Conservation (phyloP, 1,140 invertebrate species). For the Sitodiplosis mosellana region DNA sequence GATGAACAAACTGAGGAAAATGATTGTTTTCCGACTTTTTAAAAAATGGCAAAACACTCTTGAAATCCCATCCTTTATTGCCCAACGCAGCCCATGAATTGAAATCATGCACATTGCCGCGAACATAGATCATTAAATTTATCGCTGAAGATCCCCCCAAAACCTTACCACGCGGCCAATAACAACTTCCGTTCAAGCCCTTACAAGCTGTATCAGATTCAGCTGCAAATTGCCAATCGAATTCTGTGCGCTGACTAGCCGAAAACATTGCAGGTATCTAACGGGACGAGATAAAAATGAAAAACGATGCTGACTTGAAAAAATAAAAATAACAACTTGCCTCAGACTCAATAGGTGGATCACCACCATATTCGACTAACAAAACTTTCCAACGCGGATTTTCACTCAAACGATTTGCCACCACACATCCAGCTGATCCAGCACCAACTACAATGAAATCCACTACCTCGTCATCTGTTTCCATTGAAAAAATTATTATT, state of each 20-base stretch:
- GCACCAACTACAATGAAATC: too few relatives aligned
- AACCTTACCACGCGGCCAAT: conserved; percentile 30
- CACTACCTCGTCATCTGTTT: too few relatives aligned
- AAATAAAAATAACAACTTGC: not conserved
- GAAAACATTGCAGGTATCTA: conserved; percentile 33
- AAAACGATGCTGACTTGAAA: not conserved
- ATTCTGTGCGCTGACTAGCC: conserved; percentile 25
- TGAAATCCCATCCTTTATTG: conserved; percentile 44
- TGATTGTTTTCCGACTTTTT: conserved; percentile 23
- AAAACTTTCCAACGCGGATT: too few relatives aligned
- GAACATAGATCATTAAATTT: conserved; percentile 47
- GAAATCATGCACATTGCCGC: conserved; percentile 41
- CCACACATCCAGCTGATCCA: too few relatives aligned
- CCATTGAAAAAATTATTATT: too few relatives aligned
- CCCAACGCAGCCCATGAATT: conserved; percentile 35
- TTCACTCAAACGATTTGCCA: too few relatives aligned
- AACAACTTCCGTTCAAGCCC: conserved; percentile 24
- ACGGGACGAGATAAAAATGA: conserved; percentile 3
- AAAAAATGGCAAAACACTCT: conserved; percentile 42
- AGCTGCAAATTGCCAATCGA: conserved; percentile 49
- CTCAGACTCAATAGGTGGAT: too few relatives aligned
- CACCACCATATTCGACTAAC: too few relatives aligned
- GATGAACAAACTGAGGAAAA: conserved; percentile 15
- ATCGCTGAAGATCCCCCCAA: conserved; percentile 41
- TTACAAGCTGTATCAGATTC: conserved; percentile 37